Conservation (phyloP, 2,888 invertebrate species). For the Osmoderma eremita region DNA sequence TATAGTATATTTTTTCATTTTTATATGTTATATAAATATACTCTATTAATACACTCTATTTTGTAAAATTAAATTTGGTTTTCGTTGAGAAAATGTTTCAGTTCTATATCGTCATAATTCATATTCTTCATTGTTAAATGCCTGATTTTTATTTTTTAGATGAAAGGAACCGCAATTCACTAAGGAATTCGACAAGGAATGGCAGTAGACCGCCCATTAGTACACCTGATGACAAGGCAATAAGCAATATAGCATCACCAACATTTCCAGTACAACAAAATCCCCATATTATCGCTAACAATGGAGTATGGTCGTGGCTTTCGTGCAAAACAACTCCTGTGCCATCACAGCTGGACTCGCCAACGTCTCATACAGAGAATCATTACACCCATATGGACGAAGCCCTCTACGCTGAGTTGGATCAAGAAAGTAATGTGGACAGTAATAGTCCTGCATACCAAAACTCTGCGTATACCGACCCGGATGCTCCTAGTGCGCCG, state of each 20-base stretch:
- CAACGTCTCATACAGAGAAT: conserved; percentile 71
- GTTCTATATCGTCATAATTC: too few species aligned
- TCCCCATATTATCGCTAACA: conserved; percentile 50
- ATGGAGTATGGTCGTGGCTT: conserved; percentile 62
- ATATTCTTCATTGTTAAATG: too few species aligned
- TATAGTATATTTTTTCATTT: too few species aligned
- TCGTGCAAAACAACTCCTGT: conserved; percentile 55
- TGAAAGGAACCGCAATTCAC: conserved; percentile 13
- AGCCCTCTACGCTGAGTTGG: conserved; percentile 77
- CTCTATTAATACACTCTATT: too few species aligned
- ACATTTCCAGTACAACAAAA: conserved; percentile 53
- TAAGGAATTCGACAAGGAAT: conserved; percentile 27
- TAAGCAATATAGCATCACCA: conserved; percentile 53
- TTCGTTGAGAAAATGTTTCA: too few species aligned
- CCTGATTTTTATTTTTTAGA: conserved; percentile 5
- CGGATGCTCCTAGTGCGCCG: conserved; percentile 73
- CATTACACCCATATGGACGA: conserved; percentile 79
- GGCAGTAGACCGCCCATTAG: conserved; percentile 55
- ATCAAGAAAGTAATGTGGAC: conserved; percentile 66
- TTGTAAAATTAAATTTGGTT: too few species aligned
- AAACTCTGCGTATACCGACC: conserved; percentile 74
- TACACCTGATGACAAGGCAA: conserved; percentile 59
- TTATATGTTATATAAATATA: too few species aligned
- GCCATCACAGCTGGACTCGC: conserved; percentile 65
- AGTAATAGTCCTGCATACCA: conserved; percentile 72